Conservation (phyloP, 2,113 vertebrate species). For the Saguinus imperator region DNA sequence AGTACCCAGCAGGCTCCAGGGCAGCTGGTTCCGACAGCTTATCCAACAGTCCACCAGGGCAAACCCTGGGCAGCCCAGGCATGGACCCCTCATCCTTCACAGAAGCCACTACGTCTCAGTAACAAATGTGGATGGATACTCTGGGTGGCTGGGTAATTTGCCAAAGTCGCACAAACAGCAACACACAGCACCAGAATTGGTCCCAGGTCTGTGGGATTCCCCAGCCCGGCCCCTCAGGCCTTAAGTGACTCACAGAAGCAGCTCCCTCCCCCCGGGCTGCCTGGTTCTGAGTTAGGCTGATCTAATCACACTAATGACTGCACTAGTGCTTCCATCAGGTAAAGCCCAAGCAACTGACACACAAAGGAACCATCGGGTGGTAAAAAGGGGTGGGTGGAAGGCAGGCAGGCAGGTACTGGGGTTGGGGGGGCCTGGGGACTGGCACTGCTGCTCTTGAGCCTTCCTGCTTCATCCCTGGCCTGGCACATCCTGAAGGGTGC, state of each 20-base stretch:
- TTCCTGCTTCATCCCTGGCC: neutral
- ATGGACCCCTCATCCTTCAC: neutral
- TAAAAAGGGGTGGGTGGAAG: neutral
- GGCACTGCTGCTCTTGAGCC: neutral
- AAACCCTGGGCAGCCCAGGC: neutral
- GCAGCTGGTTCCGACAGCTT: neutral
- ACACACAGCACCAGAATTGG: rapidly evolving
- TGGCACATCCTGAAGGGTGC: neutral
- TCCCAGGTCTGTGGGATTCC: neutral
- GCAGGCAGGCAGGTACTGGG: neutral
- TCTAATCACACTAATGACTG: neutral
- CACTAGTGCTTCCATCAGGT: rapidly evolving
- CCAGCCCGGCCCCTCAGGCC: too few species aligned
- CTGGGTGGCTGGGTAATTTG: neutral
- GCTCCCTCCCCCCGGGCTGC: neutral
- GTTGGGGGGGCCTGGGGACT: neutral
- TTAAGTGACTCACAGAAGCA: rapidly evolving
- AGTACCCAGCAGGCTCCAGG: neutral
- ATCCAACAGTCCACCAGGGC: rapidly evolving
- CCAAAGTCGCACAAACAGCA: neutral
- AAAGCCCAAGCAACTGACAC: neutral
- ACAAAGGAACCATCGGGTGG: rapidly evolving
- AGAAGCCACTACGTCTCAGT: rapidly evolving
- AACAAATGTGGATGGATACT: neutral
- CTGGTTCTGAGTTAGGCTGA: rapidly evolving